phyloP scores from a whole-genome alignment of 2,113 vertebrate species.

The Erinaceus europaeus region DNA sequence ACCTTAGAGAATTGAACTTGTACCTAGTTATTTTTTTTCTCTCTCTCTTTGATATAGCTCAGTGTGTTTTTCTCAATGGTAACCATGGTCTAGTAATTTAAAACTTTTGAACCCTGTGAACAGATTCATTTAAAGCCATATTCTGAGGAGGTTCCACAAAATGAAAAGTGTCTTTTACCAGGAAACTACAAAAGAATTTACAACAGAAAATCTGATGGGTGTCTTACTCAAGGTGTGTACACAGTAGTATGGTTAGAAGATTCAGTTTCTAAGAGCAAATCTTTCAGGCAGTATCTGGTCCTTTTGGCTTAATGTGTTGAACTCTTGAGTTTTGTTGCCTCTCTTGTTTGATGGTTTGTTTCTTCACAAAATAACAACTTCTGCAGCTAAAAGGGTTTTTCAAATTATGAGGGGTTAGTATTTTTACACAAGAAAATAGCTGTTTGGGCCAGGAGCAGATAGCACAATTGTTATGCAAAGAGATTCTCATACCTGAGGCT shows the following conservation, averaged over 20 bases:
- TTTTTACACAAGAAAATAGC: constrained; percentile 75
- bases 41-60: constrained; percentile 56
- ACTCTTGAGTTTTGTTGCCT: constrained; percentile 70
- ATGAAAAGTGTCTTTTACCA: constrained; percentile 74
- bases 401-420: constrained; percentile 54
- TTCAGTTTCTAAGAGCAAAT: constrained; percentile 70
- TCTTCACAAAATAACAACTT: constrained; percentile 78
- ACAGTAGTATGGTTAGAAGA: constrained; percentile 65
- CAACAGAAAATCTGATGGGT: constrained; percentile 57
- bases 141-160: constrained; percentile 72
- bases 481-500: too few relatives aligned
- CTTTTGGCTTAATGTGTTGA: constrained; percentile 72
- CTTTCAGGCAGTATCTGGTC: constrained; percentile 56
- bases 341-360: constrained; percentile 75
- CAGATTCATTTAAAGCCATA: constrained; percentile 72
- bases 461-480: too few relatives aligned
- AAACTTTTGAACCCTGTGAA: constrained; percentile 72
- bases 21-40: constrained; percentile 41
- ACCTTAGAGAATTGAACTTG: constrained; percentile 55
- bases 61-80: constrained; percentile 77
- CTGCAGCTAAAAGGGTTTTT: constrained; percentile 76
- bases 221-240: constrained; percentile 65
- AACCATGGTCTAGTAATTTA: constrained; percentile 69
- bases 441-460: too few relatives aligned
- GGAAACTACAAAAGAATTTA: constrained; percentile 73